A percentile compares a stretch with the other conserved stretches of the same genome.
phyloP scores from a whole-genome alignment of 2,888 invertebrate species.

The Diploptera punctata region DNA sequence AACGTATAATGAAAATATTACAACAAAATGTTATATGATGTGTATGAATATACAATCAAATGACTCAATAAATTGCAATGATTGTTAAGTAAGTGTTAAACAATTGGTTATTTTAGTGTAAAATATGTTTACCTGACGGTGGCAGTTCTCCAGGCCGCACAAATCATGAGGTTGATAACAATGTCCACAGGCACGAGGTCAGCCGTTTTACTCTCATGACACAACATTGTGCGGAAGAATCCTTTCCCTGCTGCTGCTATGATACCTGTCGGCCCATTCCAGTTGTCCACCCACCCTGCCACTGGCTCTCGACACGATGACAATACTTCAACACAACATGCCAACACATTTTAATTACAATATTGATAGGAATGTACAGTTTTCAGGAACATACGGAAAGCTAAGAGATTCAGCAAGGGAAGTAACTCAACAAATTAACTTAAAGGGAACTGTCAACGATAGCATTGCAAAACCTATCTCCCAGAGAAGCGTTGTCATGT shows the following conservation, averaged over 20 bases:
- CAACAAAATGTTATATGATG: not conserved
- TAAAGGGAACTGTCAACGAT: too few relatives aligned
- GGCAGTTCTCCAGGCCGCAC: conserved; percentile 89
- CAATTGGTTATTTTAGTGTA: too few relatives aligned
- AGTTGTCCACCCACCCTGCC: conserved; percentile 97
- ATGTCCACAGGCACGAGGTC: conserved; percentile 91
- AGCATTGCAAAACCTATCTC: too few relatives aligned
- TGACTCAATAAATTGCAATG: not conserved
- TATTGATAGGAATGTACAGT: too few relatives aligned
- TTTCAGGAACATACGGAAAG: too few relatives aligned
- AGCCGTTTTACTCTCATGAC: conserved; percentile 78
- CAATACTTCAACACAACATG: conserved; percentile 66
- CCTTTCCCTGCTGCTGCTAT: conserved; percentile 67
- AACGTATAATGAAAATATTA: too few relatives aligned
- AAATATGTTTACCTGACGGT: conserved; percentile 60
- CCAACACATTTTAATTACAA: not conserved
- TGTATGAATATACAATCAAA: not conserved
- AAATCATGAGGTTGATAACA: conserved; percentile 92
- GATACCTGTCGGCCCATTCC: conserved; percentile 86
- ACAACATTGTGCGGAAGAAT: conserved; percentile 85
- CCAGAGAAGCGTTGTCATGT: too few relatives aligned
- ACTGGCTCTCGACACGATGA: conserved; percentile 80
- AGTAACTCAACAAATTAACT: too few relatives aligned
- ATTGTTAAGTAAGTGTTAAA: too few relatives aligned
- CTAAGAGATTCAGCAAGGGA: too few relatives aligned